phyloP scores from a whole-genome alignment of 2,113 vertebrate genomes.

The Indicator indicator region DNA sequence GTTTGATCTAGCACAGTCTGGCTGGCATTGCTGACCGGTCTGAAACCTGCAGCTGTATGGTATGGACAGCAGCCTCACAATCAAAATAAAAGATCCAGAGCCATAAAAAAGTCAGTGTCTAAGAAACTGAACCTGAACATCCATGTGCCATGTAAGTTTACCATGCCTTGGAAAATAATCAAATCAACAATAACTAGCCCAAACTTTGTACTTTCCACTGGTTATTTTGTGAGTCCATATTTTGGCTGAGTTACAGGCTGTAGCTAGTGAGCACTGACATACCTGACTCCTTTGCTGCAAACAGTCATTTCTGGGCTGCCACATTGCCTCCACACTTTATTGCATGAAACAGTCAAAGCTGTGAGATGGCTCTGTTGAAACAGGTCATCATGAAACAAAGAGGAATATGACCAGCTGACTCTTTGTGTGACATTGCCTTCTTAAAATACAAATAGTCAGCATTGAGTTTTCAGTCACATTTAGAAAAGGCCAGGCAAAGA shows the following conservation, averaged over 20 bases:
- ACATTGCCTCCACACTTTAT: background rate
- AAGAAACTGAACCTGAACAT: background rate
- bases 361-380: background rate
- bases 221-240: background rate
- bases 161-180: background rate
- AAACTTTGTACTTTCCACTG: background rate
- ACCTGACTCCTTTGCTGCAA: background rate
- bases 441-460: background rate
- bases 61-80: background rate
- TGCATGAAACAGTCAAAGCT: background rate
- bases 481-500: background rate
- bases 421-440: background rate
- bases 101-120: background rate
- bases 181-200: background rate
- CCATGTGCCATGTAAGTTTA: background rate
- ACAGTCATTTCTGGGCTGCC: background rate
- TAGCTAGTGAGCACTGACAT: fast-evolving
- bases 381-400: background rate
- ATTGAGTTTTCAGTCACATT: background rate
- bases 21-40: background rate
- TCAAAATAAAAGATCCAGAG: background rate
- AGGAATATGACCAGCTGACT: background rate
- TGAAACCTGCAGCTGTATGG: background rate
- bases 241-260: background rate
- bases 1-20: background rate